phyloP scores from a whole-genome alignment of 2,888 invertebrate genomes.

The Tiphia femorata region DNA sequence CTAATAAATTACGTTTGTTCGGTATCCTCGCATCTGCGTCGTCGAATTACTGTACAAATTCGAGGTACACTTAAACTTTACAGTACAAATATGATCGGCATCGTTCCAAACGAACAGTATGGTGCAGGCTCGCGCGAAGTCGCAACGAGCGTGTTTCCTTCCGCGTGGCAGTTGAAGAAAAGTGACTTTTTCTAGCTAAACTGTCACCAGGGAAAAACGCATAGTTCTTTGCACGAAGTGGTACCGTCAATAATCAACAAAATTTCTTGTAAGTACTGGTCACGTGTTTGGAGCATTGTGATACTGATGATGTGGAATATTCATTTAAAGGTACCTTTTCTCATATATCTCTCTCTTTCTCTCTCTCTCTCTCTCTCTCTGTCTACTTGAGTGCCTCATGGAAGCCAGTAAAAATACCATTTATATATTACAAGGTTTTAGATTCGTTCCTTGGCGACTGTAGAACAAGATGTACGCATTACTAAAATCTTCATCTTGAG shows the following conservation, averaged over 20 bases:
- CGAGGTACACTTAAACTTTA: slow-evolving; percentile 43
- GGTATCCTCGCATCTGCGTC: slow-evolving; percentile 43
- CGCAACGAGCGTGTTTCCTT: too few species aligned
- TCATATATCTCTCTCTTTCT: neutral
- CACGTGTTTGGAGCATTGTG: too few species aligned
- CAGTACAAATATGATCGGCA: slow-evolving; percentile 20
- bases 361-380: neutral
- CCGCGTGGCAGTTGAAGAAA: too few species aligned
- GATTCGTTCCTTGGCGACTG: slow-evolving; percentile 71
- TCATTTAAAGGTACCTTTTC: too few species aligned
- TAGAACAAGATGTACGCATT: slow-evolving; percentile 77
- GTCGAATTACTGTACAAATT: slow-evolving; percentile 60
- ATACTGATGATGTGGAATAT: too few species aligned
- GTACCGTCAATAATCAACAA: too few species aligned
- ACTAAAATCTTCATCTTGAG: slow-evolving; percentile 73
- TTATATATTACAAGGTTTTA: slow-evolving; percentile 67
- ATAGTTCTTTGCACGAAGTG: too few species aligned
- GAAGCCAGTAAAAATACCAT: slow-evolving; percentile 35
- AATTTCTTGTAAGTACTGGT: too few species aligned
- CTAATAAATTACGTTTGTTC: slow-evolving; percentile 63
- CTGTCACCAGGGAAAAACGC: too few species aligned
- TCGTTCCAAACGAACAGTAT: too few species aligned
- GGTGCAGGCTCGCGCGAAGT: too few species aligned
- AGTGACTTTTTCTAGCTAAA: too few species aligned
- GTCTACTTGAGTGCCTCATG: neutral